These are phyloP conservation scores for Caloenas nicobarica DNA, from an alignment of 2,113 vertebrate species.

Conservation along the genomic window DNA sequence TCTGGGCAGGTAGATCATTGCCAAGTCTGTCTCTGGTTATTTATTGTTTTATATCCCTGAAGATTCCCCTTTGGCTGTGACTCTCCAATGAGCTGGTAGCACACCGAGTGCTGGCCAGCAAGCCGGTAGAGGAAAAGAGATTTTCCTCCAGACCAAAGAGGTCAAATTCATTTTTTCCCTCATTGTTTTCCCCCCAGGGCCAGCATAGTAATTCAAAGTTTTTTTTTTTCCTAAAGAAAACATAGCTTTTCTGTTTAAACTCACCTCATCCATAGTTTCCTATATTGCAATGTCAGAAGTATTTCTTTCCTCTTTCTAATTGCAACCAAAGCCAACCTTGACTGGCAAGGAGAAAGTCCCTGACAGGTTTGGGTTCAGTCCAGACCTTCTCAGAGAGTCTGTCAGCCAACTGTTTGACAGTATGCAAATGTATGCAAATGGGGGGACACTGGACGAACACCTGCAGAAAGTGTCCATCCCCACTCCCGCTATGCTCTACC, in stretches of 20 bases:
- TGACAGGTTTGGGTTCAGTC: slow-evolving; percentile 86
- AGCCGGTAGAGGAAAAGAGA: background rate
- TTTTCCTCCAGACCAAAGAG: background rate
- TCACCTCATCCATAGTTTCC: slow-evolving; percentile 35
- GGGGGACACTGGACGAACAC: slow-evolving; percentile 80
- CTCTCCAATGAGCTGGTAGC: background rate
- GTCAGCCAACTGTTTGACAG: slow-evolving; percentile 83
- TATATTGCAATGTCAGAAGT: slow-evolving; percentile 71
- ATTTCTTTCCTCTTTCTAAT: slow-evolving; percentile 73
- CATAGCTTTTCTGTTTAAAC: background rate
- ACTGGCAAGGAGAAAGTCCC: slow-evolving; percentile 86
- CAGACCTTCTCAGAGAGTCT: slow-evolving; percentile 84
- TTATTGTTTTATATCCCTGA: background rate
- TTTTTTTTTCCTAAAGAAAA: background rate
- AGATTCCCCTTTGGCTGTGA: background rate
- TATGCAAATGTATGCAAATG: slow-evolving; percentile 87
- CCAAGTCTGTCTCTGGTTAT: background rate
- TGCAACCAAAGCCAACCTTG: slow-evolving; percentile 83
- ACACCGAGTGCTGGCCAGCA: background rate
- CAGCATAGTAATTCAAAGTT: background rate
- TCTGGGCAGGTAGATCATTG: background rate
- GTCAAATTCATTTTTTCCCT: background rate
- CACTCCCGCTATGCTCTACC: slow-evolving; percentile 51
- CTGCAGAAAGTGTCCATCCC: slow-evolving; percentile 83
- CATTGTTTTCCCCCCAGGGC: background rate